Conservation (phyloP, 2,888 invertebrate species). For the Biston betularia region DNA sequence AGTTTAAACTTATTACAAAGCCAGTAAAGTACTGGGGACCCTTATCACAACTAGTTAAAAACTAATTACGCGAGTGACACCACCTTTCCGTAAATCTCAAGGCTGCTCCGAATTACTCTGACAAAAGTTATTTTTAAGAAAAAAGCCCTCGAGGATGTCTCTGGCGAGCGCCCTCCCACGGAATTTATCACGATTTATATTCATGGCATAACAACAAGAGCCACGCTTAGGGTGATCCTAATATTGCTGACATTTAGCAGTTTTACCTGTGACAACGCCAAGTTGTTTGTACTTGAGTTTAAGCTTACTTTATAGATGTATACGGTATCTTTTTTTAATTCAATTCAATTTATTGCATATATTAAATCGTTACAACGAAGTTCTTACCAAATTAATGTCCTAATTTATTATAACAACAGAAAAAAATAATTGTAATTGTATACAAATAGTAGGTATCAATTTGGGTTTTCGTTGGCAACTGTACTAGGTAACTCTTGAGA, state of each 20-base stretch:
- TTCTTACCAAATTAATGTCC: too few species aligned
- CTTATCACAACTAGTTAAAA: conserved; percentile 87
- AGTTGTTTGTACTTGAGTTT: conserved; percentile 4
- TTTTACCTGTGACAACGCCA: conserved; percentile 34
- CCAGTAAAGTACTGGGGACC: conserved; percentile 77
- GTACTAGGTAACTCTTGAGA: too few species aligned
- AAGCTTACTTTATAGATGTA: background rate
- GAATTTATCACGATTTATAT: conserved; percentile 88
- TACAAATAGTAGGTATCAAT: too few species aligned
- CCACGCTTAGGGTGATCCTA: conserved; percentile 79
- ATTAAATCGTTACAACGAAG: too few species aligned
- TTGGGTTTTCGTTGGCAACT: too few species aligned
- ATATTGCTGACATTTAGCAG: conserved; percentile 74
- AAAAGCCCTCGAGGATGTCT: conserved; percentile 82
- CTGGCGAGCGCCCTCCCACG: conserved; percentile 63
- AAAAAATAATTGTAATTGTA: too few species aligned
- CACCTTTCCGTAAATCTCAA: conserved; percentile 84
- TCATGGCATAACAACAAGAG: conserved; percentile 85
- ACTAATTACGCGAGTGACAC: conserved; percentile 86
- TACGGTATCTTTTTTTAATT: too few species aligned
- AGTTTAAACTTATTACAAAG: conserved; percentile 75
- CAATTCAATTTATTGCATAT: too few species aligned
- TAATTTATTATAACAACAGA: too few species aligned
- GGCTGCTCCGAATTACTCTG: conserved; percentile 83
- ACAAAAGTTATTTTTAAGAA: conserved; percentile 87